phyloP scores from a whole-genome alignment of 2,888 invertebrate genomes.

The Stegana nigrithorax region DNA sequence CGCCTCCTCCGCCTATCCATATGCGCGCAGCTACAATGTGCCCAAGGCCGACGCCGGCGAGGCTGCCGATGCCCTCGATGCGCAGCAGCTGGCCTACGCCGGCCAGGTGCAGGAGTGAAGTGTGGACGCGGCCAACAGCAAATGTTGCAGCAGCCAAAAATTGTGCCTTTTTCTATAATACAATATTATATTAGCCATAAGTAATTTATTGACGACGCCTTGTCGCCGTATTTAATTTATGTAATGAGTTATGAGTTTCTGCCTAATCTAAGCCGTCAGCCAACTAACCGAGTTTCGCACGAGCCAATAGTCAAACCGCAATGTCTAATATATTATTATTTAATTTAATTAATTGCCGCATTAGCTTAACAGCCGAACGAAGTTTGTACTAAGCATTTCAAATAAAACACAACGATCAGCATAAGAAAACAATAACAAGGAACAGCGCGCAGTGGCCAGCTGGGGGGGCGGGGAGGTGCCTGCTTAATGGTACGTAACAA shows the following conservation, averaged over 20 bases:
- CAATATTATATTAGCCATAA: conserved; percentile 56
- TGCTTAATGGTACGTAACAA: too few species aligned
- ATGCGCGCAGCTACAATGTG: conserved; percentile 71
- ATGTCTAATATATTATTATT: too few species aligned
- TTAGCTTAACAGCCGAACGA: too few species aligned
- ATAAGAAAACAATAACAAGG: conserved; percentile 26
- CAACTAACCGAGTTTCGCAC: too few species aligned
- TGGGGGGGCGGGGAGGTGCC: too few species aligned
- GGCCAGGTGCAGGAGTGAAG: conserved; percentile 69
- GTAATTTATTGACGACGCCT: conserved; percentile 61
- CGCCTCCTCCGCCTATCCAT: conserved; percentile 69
- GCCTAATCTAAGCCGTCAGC: too few species aligned
- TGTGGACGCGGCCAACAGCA: conserved; percentile 30
- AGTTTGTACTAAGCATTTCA: conserved; percentile 1
- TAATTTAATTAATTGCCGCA: too few species aligned
- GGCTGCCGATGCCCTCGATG: too few species aligned
- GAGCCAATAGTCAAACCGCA: too few species aligned
- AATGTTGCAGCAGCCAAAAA: conserved; percentile 36
- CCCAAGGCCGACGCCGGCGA: conserved; percentile 68
- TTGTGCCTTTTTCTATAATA: conserved; percentile 64
- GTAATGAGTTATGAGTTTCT: background rate
- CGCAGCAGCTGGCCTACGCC: conserved; percentile 79
- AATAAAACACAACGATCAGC: too few species aligned
- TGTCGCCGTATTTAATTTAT: conserved; percentile 40
- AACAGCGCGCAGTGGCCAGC: too few species aligned